Base-by-base conservation (phyloP, 2,113 vertebrate species). In the Herpetotheres cachinnans region DNA sequence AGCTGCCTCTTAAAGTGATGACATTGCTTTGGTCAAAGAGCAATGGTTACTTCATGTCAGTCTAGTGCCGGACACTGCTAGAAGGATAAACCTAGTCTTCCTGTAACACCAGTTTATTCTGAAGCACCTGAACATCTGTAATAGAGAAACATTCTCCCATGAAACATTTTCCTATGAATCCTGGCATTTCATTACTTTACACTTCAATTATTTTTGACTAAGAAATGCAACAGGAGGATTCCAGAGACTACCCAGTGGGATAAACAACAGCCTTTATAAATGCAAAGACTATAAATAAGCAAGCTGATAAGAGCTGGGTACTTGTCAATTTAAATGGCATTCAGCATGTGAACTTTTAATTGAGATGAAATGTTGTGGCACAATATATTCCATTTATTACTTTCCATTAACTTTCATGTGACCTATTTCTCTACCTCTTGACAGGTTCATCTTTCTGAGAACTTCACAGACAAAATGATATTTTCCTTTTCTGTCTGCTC, bases 301-400 rank as follows among this genome's bases (percentile, higher is more conserved):
- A 93, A 61, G 77, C 13, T 92, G 80, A 89, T 94, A 95, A 88
- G 95, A 91, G 44, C 82, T 81, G 46, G 15, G 36, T 95, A 94
- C 91, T 79, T 69, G 62, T 96, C 92, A 92, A 40, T 96, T 94
- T 96, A 96, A 97, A 96, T 96, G 94, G 94, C 97, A 98, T 82
- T 95, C 91, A 88, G 76, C 90, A 63, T 55, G 72, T 93, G 96
- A 91, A 96, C 88, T 98, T 97, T 98, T 98, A 97, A 98, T 97
- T 98, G 95, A 97, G 89, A 97, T 91, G 89, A 96, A 94, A 62
- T 63, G 40, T 46, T 80, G 90, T 61, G 79, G 94, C 95, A 97
- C 86, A 89, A 80, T 32, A 22, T 94, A 96, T 98, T 97, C 82
- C 40, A 67, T 94, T 95, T 95, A 92, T 40, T 66, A 86, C 93